phyloP scores from a whole-genome alignment of 2,797 vertebrate genomes.

The Xenentodon cancila region DNA sequence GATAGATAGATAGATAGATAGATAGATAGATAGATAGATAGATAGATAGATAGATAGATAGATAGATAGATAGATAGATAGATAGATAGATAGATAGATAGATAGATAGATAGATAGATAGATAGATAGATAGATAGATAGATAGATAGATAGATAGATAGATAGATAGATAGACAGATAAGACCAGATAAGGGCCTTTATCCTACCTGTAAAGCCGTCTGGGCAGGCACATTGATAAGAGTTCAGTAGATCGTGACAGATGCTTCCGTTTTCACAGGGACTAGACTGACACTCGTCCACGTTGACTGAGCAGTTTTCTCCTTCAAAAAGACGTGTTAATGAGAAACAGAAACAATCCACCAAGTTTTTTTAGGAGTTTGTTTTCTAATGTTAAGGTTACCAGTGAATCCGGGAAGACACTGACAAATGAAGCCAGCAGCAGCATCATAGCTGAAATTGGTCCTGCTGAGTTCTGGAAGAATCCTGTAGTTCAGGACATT shows the following conservation, averaged over 20 bases:
- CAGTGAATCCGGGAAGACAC: conserved; percentile 88
- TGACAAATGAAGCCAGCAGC: conserved; percentile 89
- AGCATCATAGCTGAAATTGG: conserved; percentile 81
- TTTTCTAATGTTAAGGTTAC: conserved; percentile 71
- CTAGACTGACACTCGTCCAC: conserved; percentile 88
- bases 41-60: no score
- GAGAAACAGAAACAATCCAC: background rate
- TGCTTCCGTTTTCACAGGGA: conserved; percentile 87
- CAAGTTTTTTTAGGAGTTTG: background rate
- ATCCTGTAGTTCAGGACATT: conserved; percentile 78
- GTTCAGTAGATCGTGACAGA: conserved; percentile 86
- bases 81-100: no score
- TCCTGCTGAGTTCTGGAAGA: conserved; percentile 71
- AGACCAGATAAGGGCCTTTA: conserved; percentile 28
- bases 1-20: no score
- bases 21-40: no score
- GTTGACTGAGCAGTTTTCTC: conserved; percentile 86
- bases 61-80: no score
- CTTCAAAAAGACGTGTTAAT: conserved; percentile 68
- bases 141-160: no score
- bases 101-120: no score
- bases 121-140: no score
- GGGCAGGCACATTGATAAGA: conserved; percentile 87
- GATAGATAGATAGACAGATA: no score
- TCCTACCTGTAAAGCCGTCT: conserved; percentile 89